Evolutionary conservation across 2,888 invertebrate genomes (phyloP).

Genomic region (Dryococelus australis): DNA sequence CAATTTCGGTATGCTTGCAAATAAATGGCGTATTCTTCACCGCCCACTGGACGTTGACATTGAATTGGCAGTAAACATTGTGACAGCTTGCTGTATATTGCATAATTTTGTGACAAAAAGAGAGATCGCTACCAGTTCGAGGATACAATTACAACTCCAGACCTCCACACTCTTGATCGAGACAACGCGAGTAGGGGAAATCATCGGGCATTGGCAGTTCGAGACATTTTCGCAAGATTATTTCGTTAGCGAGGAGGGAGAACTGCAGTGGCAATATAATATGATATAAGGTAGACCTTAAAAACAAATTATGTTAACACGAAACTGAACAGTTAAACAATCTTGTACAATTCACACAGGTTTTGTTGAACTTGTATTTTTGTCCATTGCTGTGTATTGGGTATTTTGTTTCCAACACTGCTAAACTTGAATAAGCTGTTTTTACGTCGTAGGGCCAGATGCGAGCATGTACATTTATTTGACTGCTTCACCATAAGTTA

Average conservation of each 20-base stretch:
- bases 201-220: slow-evolving; percentile 17
- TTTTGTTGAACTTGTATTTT: not conserved
- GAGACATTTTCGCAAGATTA: slow-evolving; percentile 28
- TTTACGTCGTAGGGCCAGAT: not conserved
- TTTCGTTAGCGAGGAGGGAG: no score
- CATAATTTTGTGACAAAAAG: slow-evolving; percentile 13
- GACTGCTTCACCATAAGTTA: no score
- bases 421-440: not conserved
- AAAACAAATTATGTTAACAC: not conserved
- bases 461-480: not conserved
- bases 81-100: no score
- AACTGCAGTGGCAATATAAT: slow-evolving; percentile 8
- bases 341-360: not conserved
- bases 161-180: not conserved
- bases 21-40: slow-evolving; percentile 29
- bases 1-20: slow-evolving; percentile 26
- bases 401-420: not conserved
- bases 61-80: slow-evolving; percentile 28
- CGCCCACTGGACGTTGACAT: not conserved
- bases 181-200: not conserved
- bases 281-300: slow-evolving; percentile 17
- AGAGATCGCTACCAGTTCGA: slow-evolving; percentile 26
- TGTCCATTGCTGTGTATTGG: not conserved
- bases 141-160: not conserved
- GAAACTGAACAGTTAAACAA: not conserved